phyloP scores from a whole-genome alignment of 2,797 vertebrate genomes.

The Perodicticus potto region DNA sequence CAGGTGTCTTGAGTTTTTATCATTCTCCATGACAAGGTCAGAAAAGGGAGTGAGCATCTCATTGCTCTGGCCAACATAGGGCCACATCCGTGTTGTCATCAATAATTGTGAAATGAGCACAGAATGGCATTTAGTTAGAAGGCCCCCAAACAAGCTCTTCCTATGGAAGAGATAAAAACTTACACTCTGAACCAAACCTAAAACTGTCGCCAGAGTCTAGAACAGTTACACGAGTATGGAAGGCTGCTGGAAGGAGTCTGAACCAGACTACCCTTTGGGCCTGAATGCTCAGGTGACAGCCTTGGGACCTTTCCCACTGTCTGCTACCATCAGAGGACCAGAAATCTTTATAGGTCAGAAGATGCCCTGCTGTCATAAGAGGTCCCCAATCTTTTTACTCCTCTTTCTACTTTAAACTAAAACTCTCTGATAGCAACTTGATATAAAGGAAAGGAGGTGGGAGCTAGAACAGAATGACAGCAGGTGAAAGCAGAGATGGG shows the following conservation, averaged over 20 bases:
- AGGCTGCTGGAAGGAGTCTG: not conserved
- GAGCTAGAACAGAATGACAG: no score
- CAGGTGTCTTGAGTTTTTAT: constrained; percentile 45
- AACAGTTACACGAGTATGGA: not conserved
- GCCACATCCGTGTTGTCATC: not conserved
- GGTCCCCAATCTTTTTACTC: not conserved
- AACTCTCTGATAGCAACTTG: not conserved
- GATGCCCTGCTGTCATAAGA: not conserved
- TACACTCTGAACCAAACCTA: not conserved
- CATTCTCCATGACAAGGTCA: not conserved
- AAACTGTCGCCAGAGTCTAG: not conserved
- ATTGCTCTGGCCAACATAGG: not conserved
- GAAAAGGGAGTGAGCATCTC: not conserved
- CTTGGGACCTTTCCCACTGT: not conserved
- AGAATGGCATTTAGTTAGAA: not conserved
- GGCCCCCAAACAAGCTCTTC: not conserved
- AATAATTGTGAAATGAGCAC: not conserved
- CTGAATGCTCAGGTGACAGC: not conserved
- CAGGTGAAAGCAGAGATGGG: not conserved
- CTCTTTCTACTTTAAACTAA: not conserved
- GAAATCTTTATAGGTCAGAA: not conserved
- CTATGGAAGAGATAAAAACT: not conserved
- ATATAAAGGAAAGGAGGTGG: not conserved
- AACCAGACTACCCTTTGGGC: not conserved
- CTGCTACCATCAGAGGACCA: not conserved